Evolutionary conservation across 2,113 vertebrate genomes (phyloP), one percentile per base, ranked within the genome.

Genomic region (Salvelinus alpinus): DNA sequence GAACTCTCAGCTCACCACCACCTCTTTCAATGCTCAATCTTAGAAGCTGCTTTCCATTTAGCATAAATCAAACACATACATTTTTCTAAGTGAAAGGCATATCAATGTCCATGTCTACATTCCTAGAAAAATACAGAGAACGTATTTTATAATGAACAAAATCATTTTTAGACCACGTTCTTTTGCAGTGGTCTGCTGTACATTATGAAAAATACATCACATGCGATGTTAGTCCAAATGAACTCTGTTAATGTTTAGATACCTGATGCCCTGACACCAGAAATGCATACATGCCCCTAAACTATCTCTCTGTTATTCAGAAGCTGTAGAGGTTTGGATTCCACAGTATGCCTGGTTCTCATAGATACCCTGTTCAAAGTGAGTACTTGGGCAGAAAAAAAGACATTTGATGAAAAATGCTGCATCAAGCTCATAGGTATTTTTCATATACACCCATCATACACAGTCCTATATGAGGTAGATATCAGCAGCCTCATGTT

Each of bases 31-130:
- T 29, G 70, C 66, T 79, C 75, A 82, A 60, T 69, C 77, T 59
- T 13, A 66, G 25, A 78, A 38, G 74, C 78, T 83, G 78, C 1
- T 16, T 75, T 80, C 27, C 65, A 83, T 78, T 82, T 84, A 71
- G 88, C 91, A 82, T 90, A 90, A 94, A 62, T 93, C 94, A 95
- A 90, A 92, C 90, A 91, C 84, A 89, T 87, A 82, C 87, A 59
- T 25, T 44, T 74, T 66, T 59, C 4, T 8, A n/a, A 24, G 27
- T 38, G 70, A 78, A 57, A 77, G 64, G 64, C 5, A 67, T 73
- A 64, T 78, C 68, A 64, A 77, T 75, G 62, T 27, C 48, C 57
- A 29, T 5, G 9, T n/a, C 3, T 25, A 60, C 27, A 34, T 38
- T 13, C 16, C 12, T 44, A 27, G 59, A 71, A 48, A 78, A 62